Evolutionary conservation across 1,140 invertebrate species (phyloP), one percentile per base, ranked within the genome.

Genomic region (Lasioglossum baleicum): DNA sequence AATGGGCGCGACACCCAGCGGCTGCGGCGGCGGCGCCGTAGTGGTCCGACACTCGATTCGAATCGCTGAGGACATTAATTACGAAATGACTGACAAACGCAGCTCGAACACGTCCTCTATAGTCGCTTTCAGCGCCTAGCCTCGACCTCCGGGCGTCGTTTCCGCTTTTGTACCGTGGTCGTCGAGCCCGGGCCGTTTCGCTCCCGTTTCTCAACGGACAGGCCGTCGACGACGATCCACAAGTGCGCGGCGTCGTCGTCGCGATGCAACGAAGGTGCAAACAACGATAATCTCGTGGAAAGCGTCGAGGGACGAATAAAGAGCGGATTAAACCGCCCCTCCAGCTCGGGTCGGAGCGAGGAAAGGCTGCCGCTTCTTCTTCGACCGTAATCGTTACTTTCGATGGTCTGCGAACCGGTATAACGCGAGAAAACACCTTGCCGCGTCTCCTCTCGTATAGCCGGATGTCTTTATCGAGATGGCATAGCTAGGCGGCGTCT

Each of bases 361-460:
- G 31, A 13, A 31, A 63, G 15, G 40, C 40, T 60, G 20, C 68
- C 26, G 22, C 61, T 74, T 74, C 61, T 74, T 74, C 51, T 51
- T 71, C 42, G 22, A 42, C 42, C 78, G 68, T 83, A 83, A 83
- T 84, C 83, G 81, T 83, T 84, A 83, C 71, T 60, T 31, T 10
- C 66, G 58, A 83, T 80, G 65, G 61, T 58, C 40, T 2, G 17
- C 60, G 70, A 72, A 67, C 35, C 48, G 42, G 42, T 66, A 35
- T 35, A 42, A 65, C 67, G 20, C 66, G 75, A n/a, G 56, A 22
- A 51, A 53, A 15, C 51, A 20, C 51, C 51, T 7, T 7, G 51
- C 51, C 17, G 51, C 51, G 15, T 20, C 0, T 20, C 11, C 7
- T 64, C 31, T 20, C 17, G 10, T 2, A 2, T 4, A 3, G 10